Percentiles rank a stretch among this genome's conserved stretches.
Evolutionary conservation across 2,888 invertebrate species (phyloP).

Genomic region (Podabrus alpinus): DNA sequence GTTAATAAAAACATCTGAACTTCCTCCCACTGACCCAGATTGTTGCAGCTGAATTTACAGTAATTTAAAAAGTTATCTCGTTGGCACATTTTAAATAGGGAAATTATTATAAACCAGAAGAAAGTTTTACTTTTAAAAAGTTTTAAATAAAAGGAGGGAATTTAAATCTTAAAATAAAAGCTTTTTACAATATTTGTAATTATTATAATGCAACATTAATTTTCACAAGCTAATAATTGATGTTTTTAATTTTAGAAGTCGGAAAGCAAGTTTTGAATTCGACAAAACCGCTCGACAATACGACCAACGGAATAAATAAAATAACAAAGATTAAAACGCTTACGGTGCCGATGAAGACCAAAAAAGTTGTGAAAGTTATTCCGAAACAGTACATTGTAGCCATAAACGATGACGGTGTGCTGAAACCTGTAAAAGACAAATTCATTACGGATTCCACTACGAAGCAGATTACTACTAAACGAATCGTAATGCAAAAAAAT

Average conservation of each 20-base stretch:
- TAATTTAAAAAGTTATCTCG: too few species aligned
- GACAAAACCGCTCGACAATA: constrained; percentile 53
- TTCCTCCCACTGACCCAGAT: too few species aligned
- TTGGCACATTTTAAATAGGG: too few species aligned
- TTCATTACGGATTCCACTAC: constrained; percentile 26
- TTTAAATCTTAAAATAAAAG: too few species aligned
- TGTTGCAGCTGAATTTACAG: too few species aligned
- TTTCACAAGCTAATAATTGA: too few species aligned
- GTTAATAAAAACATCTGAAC: too few species aligned
- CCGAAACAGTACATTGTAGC: constrained; percentile 59
- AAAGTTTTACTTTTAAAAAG: too few species aligned
- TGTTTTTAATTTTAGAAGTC: constrained; percentile 61
- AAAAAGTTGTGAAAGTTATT: constrained; percentile 60
- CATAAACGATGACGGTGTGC: constrained; percentile 30
- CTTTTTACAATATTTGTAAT: too few species aligned
- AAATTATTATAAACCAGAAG: too few species aligned
- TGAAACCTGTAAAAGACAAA: constrained; percentile 43
- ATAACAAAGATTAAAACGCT: constrained; percentile 38
- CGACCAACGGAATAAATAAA: constrained; percentile 39
- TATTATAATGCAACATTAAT: too few species aligned
- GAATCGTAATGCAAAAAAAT: constrained; percentile 52
- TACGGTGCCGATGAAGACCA: constrained; percentile 34
- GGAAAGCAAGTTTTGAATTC: constrained; percentile 75
- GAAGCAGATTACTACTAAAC: constrained; percentile 41
- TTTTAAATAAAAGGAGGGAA: too few species aligned